Percentiles rank a stretch among this genome's conserved stretches.
phyloP scores from a whole-genome alignment of 2,888 invertebrate genomes.

The Cartodere bifasciata region DNA sequence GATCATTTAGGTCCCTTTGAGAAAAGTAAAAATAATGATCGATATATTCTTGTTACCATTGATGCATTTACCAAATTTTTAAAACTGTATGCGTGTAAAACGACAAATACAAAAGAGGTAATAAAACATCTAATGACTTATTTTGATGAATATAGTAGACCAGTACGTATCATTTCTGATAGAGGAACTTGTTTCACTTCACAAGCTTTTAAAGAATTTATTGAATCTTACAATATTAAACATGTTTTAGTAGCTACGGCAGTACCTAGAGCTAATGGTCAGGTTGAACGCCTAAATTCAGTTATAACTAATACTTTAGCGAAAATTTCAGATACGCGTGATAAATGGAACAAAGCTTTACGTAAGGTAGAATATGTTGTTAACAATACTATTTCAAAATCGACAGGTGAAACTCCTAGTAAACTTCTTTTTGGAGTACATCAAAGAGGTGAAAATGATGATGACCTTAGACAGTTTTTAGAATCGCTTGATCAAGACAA shows the following conservation, averaged over 20 bases:
- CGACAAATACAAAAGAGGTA: slow-evolving; percentile 13
- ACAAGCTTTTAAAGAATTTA: slow-evolving; percentile 6
- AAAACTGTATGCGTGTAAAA: slow-evolving; percentile 16
- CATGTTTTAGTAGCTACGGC: slow-evolving; percentile 7
- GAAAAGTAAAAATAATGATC: slow-evolving; percentile 9
- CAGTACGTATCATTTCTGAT: slow-evolving; percentile 7
- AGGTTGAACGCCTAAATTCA: slow-evolving; percentile 10
- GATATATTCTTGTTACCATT: slow-evolving; percentile 19
- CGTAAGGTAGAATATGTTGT: slow-evolving; percentile 14
- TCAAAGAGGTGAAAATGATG: slow-evolving; percentile 17
- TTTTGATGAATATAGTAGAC: slow-evolving; percentile 9
- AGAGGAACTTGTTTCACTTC: slow-evolving; percentile 10
- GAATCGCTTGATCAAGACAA: slow-evolving; percentile 10
- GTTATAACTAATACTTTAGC: slow-evolving; percentile 6
- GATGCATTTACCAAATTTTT: slow-evolving; percentile 21
- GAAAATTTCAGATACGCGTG: slow-evolving; percentile 4
- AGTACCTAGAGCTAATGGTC: slow-evolving; percentile 8
- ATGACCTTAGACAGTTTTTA: slow-evolving; percentile 14
- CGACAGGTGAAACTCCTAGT: slow-evolving; percentile 21
- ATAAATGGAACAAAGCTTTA: slow-evolving; percentile 17
- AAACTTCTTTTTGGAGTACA: slow-evolving; percentile 19
- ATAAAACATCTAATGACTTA: slow-evolving; percentile 15
- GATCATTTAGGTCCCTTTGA: slow-evolving; percentile 22
- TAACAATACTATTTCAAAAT: slow-evolving; percentile 19
- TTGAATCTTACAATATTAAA: slow-evolving; percentile 5